Percentiles rank a stretch among this genome's conserved stretches.
Evolutionary conservation across 1,140 invertebrate species (phyloP).

Genomic region (Dreissena rostriformis): DNA sequence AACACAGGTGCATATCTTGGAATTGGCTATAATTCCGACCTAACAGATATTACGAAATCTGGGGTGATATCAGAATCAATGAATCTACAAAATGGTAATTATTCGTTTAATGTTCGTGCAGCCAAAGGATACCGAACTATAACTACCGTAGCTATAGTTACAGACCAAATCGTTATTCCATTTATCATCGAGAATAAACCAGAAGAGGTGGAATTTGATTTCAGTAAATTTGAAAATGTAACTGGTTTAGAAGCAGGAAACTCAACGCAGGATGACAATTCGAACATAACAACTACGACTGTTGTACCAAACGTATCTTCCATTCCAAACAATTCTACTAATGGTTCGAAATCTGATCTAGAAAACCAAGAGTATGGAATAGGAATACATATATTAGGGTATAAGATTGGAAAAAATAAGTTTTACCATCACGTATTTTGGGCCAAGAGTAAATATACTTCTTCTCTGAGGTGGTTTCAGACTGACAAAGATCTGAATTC

Average conservation of each 20-base stretch:
- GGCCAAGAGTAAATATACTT: constrained; percentile 20
- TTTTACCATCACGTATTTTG: constrained; percentile 28
- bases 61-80: constrained; percentile 14
- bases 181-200: constrained; percentile 24
- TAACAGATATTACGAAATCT: constrained; percentile 8
- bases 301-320: not conserved
- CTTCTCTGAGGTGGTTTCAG: constrained; percentile 16
- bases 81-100: constrained; percentile 20
- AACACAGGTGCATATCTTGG: constrained; percentile 18
- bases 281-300: constrained; percentile 14
- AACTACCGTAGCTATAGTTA: constrained; percentile 22
- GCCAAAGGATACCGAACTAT: constrained; percentile 17
- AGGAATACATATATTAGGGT: constrained; percentile 25
- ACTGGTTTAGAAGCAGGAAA: constrained; percentile 25
- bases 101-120: not conserved
- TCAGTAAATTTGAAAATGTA: constrained; percentile 29
- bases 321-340: constrained; percentile 6
- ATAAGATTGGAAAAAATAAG: constrained; percentile 11
- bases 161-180: constrained; percentile 14
- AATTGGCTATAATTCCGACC: constrained; percentile 36
- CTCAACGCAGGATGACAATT: not conserved
- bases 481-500: not conserved
- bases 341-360: not conserved
- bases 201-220: constrained; percentile 19
- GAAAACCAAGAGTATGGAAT: constrained; percentile 34